Conservation (phyloP, 1,140 invertebrate species). For the Drosophila sp. region DNA sequence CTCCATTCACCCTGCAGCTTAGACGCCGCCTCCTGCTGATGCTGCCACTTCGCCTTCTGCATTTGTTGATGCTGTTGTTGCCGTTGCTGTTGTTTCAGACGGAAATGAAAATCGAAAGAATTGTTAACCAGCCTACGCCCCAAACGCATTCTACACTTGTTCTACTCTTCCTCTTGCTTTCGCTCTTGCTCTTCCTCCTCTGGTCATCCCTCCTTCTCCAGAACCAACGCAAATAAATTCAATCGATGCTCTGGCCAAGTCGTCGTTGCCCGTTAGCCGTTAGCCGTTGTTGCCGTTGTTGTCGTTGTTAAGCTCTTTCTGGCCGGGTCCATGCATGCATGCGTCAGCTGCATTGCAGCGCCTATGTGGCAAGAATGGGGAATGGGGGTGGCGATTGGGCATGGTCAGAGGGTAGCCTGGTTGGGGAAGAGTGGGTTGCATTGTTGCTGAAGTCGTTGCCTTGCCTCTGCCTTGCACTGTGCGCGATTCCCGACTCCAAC, state of each 20-base stretch:
- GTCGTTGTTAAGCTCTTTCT: slow-evolving; percentile 48
- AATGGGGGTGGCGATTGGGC: not conserved
- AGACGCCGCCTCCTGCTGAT: not conserved
- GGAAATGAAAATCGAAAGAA: slow-evolving; percentile 83
- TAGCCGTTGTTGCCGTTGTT: slow-evolving; percentile 48
- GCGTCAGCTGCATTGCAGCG: slow-evolving; percentile 68
- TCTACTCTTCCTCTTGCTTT: not conserved
- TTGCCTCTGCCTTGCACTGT: slow-evolving; percentile 33
- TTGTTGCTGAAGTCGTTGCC: slow-evolving; percentile 50
- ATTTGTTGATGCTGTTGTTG: slow-evolving; percentile 51
- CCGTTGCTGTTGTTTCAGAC: slow-evolving; percentile 64
- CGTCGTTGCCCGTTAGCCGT: slow-evolving; percentile 61
- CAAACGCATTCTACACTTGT: slow-evolving; percentile 27
- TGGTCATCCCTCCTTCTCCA: slow-evolving; percentile 1
- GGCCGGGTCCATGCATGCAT: slow-evolving; percentile 55
- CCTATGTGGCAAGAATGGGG: slow-evolving; percentile 10
- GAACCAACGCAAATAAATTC: slow-evolving; percentile 80
- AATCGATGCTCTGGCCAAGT: slow-evolving; percentile 70
- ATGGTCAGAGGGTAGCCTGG: not conserved
- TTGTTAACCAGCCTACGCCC: slow-evolving; percentile 66
- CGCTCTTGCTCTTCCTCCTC: slow-evolving; percentile 8
- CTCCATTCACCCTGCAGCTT: too few relatives aligned
- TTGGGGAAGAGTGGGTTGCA: not conserved
- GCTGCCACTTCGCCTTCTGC: slow-evolving; percentile 11
- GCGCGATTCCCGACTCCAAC: slow-evolving; percentile 49